Conservation (phyloP, 2,113 vertebrate species). For the Guaruba guarouba region DNA sequence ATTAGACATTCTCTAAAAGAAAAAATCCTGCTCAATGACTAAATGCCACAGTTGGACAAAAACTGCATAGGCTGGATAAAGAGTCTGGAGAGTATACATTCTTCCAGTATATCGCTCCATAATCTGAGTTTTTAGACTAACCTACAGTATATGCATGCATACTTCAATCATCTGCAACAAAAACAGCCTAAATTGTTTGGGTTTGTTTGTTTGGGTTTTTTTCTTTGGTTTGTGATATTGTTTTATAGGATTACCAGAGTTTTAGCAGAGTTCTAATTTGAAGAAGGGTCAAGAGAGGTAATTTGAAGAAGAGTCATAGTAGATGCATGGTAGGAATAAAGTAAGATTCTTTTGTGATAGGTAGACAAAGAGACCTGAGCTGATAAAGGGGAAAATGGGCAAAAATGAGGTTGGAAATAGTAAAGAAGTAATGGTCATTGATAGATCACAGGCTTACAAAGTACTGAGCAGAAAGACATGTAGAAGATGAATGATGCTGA, state of each 20-base stretch:
- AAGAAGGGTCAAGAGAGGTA: background rate
- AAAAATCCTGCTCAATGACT: background rate
- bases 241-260: background rate
- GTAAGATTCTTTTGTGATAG: background rate
- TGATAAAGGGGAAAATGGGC: background rate
- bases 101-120: background rate
- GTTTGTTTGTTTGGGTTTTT: too few species aligned
- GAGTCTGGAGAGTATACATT: background rate
- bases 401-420: background rate
- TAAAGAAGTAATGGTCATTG: background rate
- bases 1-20: background rate
- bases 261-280: background rate
- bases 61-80: background rate
- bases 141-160: background rate
- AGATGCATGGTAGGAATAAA: background rate
- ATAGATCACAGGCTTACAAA: background rate
- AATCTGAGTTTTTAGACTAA: background rate
- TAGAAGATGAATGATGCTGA: background rate
- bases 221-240: background rate
- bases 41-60: background rate
- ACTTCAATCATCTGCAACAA: background rate
- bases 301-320: background rate
- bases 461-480: background rate
- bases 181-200: background rate
- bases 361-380: background rate